These are phyloP conservation scores for Numenius phaeopus DNA, from an alignment of 2,797 vertebrate species.

Conservation along the genomic window DNA sequence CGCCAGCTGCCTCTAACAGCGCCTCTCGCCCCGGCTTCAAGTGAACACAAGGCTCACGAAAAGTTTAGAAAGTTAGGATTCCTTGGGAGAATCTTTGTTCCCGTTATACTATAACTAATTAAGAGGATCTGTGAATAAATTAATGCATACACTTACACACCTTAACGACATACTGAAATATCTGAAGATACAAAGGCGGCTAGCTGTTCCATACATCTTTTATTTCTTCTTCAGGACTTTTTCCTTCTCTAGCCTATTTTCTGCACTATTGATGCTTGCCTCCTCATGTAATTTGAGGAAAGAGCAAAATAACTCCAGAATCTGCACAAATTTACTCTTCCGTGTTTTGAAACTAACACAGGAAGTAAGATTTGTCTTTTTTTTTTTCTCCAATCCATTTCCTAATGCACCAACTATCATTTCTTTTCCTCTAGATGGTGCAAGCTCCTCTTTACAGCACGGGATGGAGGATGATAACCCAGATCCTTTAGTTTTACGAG, in stretches of 20 bases:
- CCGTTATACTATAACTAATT: neutral
- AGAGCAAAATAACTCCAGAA: neutral
- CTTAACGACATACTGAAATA: neutral
- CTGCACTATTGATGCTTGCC: neutral
- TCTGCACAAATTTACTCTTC: neutral
- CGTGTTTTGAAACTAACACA: neutral
- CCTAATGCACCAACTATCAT: neutral
- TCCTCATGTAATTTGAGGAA: neutral
- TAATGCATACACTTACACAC: neutral
- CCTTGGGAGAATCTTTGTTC: neutral
- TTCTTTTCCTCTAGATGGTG: conserved; percentile 35
- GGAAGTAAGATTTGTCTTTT: neutral
- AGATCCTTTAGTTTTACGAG: neutral
- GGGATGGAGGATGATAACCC: fast-evolving
- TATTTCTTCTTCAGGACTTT: neutral
- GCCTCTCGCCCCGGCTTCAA: neutral
- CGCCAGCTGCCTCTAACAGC: fast-evolving
- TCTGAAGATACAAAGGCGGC: neutral
- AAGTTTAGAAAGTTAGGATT: neutral
- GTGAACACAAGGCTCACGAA: neutral
- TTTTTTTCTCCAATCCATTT: neutral
- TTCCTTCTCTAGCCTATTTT: neutral
- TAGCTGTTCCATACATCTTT: neutral
- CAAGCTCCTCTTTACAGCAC: neutral
- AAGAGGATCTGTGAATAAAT: neutral